Evolutionary conservation across 2,888 invertebrate genomes (phyloP).

Genomic region (Epinotia ramella): DNA sequence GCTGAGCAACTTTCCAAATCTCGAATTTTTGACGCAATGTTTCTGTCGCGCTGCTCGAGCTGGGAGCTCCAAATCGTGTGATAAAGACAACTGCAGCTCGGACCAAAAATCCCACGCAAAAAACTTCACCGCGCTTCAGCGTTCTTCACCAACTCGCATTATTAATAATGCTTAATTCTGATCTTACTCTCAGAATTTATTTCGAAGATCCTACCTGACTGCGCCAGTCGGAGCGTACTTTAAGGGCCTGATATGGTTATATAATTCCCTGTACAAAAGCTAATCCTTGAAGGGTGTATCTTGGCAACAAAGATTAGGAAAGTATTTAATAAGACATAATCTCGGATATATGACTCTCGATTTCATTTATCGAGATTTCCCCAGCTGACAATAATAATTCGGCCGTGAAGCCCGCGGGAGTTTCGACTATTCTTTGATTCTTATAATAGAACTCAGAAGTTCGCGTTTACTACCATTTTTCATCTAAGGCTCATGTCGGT

Average conservation of each 20-base stretch:
- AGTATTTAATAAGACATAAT: conserved; percentile 36
- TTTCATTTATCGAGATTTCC: conserved; percentile 52
- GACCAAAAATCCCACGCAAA: too few relatives aligned
- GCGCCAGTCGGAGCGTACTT: background rate
- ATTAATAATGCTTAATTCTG: background rate
- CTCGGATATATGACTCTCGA: conserved; percentile 20
- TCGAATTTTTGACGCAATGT: too few relatives aligned
- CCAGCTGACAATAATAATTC: conserved; percentile 49
- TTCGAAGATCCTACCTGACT: background rate
- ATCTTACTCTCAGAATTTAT: conserved; percentile 2
- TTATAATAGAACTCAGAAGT: conserved; percentile 35
- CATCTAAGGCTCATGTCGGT: conserved; percentile 4
- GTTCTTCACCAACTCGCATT: background rate
- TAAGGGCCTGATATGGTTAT: background rate
- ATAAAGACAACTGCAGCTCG: too few relatives aligned
- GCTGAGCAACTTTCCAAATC: too few relatives aligned
- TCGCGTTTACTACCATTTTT: conserved; percentile 29
- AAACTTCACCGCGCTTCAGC: too few relatives aligned
- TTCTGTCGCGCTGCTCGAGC: too few relatives aligned
- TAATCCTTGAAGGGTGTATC: conserved; percentile 16
- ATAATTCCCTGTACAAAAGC: background rate
- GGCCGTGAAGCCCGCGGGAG: conserved; percentile 20
- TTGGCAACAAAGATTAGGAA: conserved; percentile 37
- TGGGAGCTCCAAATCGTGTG: too few relatives aligned
- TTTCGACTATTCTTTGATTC: conserved; percentile 37